Conservation (phyloP, 2,797 vertebrate genomes). For the Bradypodion ventrale region DNA sequence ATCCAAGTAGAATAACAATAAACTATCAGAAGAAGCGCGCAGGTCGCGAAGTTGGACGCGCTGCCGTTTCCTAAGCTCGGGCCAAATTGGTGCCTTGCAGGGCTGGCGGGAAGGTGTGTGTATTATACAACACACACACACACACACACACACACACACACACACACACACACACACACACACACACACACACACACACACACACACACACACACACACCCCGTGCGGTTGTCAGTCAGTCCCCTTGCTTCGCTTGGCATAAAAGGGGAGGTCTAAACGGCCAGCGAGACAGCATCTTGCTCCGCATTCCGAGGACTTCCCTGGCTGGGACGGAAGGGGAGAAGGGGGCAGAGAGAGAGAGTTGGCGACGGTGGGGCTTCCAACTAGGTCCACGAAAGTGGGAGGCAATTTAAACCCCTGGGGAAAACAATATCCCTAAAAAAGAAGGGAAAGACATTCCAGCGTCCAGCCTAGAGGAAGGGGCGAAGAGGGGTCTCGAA, state of each 20-base stretch:
- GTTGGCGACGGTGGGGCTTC: background rate
- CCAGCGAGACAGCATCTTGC: conserved; percentile 46
- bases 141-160: too few relatives aligned
- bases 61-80: background rate
- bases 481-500: conserved; percentile 17
- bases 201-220: too few relatives aligned
- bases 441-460: too few relatives aligned
- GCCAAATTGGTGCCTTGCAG: background rate
- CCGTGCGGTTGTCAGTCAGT: background rate
- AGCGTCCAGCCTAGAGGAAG: conserved; percentile 1
- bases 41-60: conserved; percentile 56
- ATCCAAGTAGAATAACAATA: background rate
- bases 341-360: background rate
- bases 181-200: too few relatives aligned
- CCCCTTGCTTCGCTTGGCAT: background rate
- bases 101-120: background rate
- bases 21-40: conserved; percentile 39
- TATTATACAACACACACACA: too few relatives aligned
- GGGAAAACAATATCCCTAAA: background rate
- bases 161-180: too few relatives aligned
- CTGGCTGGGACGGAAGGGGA: too few relatives aligned
- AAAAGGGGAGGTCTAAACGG: background rate
- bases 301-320: background rate
- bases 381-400: background rate
- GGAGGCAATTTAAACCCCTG: background rate